These are phyloP conservation scores for Oncorhynchus tshawytscha DNA, from an alignment of 2,113 vertebrate species.

Conservation along the genomic window DNA sequence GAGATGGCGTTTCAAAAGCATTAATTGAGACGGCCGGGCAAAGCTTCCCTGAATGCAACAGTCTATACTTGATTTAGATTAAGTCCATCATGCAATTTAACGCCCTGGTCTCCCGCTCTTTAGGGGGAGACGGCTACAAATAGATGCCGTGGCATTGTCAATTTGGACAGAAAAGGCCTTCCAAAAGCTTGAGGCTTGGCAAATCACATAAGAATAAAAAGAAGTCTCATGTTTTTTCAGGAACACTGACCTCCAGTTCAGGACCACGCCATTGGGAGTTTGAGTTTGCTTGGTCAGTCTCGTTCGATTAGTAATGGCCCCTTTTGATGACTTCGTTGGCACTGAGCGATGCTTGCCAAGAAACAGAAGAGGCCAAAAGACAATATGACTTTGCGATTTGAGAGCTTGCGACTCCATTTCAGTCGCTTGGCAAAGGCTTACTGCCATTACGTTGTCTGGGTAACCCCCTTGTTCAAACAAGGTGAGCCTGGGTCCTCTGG, in stretches of 20 bases:
- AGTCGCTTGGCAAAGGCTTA: no score
- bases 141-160: slow-evolving; percentile 13
- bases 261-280: no score
- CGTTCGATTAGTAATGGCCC: neutral
- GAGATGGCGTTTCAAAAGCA: slow-evolving; percentile 15
- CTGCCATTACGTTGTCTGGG: neutral
- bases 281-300: neutral
- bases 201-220: neutral
- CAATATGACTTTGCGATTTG: neutral
- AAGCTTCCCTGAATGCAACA: slow-evolving; percentile 1
- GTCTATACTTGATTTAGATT: neutral
- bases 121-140: neutral
- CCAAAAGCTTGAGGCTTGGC: neutral
- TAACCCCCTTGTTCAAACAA: neutral
- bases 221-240: neutral
- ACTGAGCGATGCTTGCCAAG: neutral
- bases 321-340: neutral
- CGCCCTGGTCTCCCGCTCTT: neutral
- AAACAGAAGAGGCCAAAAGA: no score
- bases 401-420: no score
- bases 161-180: neutral
- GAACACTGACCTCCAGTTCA: neutral
- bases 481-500: neutral
- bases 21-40: slow-evolving; percentile 10
- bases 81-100: slow-evolving; percentile 17